These are phyloP conservation scores for Rugalucina vietnamica DNA, from an alignment of 2,888 invertebrate species.

Conservation along the genomic window DNA sequence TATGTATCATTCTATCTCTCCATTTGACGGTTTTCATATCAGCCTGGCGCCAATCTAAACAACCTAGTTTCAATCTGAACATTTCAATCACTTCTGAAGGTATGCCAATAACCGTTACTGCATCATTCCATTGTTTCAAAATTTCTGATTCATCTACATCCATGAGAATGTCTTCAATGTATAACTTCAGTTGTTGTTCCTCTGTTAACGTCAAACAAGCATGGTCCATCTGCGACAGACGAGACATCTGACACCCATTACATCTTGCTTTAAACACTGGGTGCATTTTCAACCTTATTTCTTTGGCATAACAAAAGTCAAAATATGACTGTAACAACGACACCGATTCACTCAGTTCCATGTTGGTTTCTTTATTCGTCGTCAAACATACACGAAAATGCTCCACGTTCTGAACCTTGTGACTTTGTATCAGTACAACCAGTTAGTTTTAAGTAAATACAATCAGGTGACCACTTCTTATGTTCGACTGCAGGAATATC, in stretches of 20 bases:
- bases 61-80: slow-evolving; percentile 43
- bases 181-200: slow-evolving; percentile 31
- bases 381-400: no score
- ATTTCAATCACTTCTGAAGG: slow-evolving; percentile 7
- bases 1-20: slow-evolving; percentile 35
- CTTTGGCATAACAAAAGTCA: slow-evolving; percentile 46
- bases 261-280: slow-evolving; percentile 37
- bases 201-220: slow-evolving; percentile 27
- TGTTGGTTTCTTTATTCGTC: not conserved
- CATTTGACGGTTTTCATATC: slow-evolving; percentile 38
- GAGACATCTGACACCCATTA: slow-evolving; percentile 24
- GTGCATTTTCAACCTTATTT: slow-evolving; percentile 29
- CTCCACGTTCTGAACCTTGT: no score
- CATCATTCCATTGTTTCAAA: slow-evolving; percentile 32
- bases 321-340: slow-evolving; percentile 47
- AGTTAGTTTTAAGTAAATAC: no score
- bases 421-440: no score
- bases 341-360: slow-evolving; percentile 31
- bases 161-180: slow-evolving; percentile 45
- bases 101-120: slow-evolving; percentile 11
- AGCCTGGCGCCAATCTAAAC: slow-evolving; percentile 37
- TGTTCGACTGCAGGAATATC: no score
- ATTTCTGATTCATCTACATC: slow-evolving; percentile 33
- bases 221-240: slow-evolving; percentile 43
- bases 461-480: no score